Percentiles rank a stretch among this genome's conserved stretches.
Evolutionary conservation across 2,113 vertebrate species (phyloP).

Genomic region (Pelecanoides urinatrix): DNA sequence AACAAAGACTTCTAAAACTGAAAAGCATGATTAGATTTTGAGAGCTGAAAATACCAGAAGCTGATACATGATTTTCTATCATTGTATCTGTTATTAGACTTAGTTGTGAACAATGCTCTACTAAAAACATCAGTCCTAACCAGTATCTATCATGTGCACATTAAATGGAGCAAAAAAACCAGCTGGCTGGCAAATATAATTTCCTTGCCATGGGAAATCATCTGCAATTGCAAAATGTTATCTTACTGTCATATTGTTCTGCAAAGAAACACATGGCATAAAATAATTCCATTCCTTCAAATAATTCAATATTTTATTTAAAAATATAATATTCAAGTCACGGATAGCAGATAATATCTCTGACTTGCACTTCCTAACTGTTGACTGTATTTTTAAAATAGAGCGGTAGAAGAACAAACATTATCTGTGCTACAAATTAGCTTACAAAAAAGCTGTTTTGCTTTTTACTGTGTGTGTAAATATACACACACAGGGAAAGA

Average conservation of each 20-base stretch:
- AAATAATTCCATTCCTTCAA: background rate
- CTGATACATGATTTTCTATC: background rate
- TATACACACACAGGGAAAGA: background rate
- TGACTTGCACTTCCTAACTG: background rate
- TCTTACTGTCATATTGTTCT: slow-evolving; percentile 17
- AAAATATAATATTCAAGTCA: background rate
- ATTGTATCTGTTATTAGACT: background rate
- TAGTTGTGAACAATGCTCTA: background rate
- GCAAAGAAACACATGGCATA: background rate
- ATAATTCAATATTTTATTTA: background rate
- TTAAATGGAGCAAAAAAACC: background rate
- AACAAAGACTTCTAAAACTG: background rate
- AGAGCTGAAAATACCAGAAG: background rate
- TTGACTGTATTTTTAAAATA: background rate
- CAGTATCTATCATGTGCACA: background rate
- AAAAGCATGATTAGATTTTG: background rate
- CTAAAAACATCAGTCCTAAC: background rate
- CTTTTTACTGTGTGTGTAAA: background rate
- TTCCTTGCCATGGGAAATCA: slow-evolving; percentile 5
- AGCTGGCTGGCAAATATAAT: background rate
- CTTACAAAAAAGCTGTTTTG: background rate
- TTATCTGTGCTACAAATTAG: background rate
- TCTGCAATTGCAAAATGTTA: slow-evolving; percentile 30
- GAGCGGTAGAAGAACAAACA: background rate
- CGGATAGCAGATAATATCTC: background rate